Evolutionary conservation across 2,888 invertebrate species (phyloP).

Genomic region (Caenorhabditis sp.): DNA sequence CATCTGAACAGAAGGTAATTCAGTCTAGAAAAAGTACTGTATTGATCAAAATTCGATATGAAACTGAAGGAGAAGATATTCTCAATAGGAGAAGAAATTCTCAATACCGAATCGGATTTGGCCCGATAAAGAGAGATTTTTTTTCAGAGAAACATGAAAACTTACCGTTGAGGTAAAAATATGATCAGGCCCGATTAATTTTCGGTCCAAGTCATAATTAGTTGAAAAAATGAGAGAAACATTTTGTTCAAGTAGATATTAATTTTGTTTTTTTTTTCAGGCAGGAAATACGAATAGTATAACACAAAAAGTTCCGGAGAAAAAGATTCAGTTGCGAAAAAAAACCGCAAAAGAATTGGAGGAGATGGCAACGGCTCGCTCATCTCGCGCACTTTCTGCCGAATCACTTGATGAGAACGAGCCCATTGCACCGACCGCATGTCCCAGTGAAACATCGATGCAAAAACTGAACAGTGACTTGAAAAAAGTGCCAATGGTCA

Average conservation of each 20-base stretch:
- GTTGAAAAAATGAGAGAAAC: no score
- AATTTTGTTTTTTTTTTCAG: neutral
- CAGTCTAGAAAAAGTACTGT: neutral
- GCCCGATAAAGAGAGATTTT: no score
- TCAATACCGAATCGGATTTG: no score
- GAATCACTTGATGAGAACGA: slow-evolving; percentile 7
- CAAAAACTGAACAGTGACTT: slow-evolving; percentile 3
- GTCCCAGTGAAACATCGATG: slow-evolving; percentile 6
- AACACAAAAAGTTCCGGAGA: slow-evolving; percentile 5
- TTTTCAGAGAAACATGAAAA: no score
- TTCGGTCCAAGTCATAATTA: no score
- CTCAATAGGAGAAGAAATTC: no score
- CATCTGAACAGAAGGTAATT: neutral
- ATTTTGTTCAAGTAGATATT: no score
- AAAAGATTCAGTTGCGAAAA: slow-evolving; percentile 8
- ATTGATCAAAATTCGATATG: neutral
- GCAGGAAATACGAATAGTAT: neutral
- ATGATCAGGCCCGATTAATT: no score
- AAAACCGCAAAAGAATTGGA: slow-evolving; percentile 7
- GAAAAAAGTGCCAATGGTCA: slow-evolving; percentile 6
- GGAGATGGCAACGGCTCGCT: slow-evolving; percentile 6
- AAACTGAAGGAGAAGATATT: no score
- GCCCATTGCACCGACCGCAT: neutral
- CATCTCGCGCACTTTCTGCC: neutral
- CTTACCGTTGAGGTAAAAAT: no score